A percentile compares a stretch with the other conserved stretches of the same genome.
These are phyloP conservation scores for Phaenicophaeus curvirostris DNA, from an alignment of 2,797 vertebrate species.

Conservation along the genomic window DNA sequence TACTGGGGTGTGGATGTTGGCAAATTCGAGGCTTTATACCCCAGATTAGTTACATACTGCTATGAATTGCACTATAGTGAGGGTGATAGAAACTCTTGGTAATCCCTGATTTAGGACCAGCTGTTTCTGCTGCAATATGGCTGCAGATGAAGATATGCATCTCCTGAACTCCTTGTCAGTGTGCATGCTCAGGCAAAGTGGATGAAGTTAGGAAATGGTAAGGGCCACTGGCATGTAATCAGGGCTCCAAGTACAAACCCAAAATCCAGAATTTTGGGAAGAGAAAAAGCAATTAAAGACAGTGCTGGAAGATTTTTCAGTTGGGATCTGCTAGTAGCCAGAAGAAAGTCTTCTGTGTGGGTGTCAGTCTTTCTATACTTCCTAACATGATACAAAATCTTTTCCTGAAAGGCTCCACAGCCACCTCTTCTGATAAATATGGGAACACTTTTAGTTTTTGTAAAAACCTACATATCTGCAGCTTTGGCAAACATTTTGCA, in stretches of 20 bases:
- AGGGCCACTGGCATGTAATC: rapidly evolving
- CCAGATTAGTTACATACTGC: rapidly evolving
- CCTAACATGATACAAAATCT: background rate
- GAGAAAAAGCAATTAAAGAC: background rate
- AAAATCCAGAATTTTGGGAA: background rate
- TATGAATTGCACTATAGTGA: rapidly evolving
- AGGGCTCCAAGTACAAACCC: background rate
- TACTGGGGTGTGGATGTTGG: background rate
- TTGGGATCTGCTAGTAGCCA: background rate
- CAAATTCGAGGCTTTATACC: background rate
- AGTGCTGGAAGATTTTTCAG: background rate
- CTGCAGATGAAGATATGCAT: rapidly evolving
- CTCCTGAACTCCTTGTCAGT: rapidly evolving
- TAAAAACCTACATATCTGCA: background rate
- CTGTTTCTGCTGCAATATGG: rapidly evolving
- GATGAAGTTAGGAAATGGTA: rapidly evolving
- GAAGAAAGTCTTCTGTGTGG: background rate
- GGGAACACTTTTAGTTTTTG: background rate
- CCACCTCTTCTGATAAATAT: background rate
- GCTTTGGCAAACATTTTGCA: background rate
- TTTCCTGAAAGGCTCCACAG: background rate
- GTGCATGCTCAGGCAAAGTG: background rate
- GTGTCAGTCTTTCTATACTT: background rate
- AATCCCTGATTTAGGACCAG: rapidly evolving
- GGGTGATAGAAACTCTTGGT: background rate